A percentile compares a stretch with the other conserved stretches of the same genome.
Conservation (phyloP, 2,113 vertebrate genomes). For the Thamnaconus septentrionalis region DNA sequence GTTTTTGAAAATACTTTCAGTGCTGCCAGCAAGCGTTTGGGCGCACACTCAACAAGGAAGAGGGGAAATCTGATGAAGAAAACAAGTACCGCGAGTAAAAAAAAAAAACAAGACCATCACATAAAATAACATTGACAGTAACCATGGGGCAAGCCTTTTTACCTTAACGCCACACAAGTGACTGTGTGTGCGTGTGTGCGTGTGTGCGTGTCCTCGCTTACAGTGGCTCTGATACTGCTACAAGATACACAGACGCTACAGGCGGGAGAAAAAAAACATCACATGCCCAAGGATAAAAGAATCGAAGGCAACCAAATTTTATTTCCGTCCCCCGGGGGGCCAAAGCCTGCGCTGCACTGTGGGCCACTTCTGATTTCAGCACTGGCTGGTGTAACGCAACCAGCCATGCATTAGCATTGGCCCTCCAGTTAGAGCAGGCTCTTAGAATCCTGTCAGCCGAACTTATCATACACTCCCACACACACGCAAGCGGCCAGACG, state of each 20-base stretch:
- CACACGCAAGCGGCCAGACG: slow-evolving; percentile 24
- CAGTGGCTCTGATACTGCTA: slow-evolving; percentile 37
- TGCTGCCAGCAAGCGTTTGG: no score
- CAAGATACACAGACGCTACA: slow-evolving; percentile 55
- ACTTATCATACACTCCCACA: slow-evolving; percentile 65
- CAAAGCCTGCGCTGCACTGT: slow-evolving; percentile 58
- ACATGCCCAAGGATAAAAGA: slow-evolving; percentile 59
- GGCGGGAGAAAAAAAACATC: slow-evolving; percentile 61
- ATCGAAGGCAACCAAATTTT: slow-evolving; percentile 67
- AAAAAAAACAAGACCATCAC: slow-evolving; percentile 21
- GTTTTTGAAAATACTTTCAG: no score
- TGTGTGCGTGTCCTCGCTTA: slow-evolving; percentile 36
- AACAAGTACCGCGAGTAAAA: not conserved
- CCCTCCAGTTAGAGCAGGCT: slow-evolving; percentile 74
- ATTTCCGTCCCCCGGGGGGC: slow-evolving; percentile 63
- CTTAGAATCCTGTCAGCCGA: slow-evolving; percentile 76
- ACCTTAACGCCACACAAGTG: slow-evolving; percentile 43
- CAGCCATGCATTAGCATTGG: slow-evolving; percentile 81
- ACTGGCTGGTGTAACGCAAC: slow-evolving; percentile 75
- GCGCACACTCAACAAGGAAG: no score
- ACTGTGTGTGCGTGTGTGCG: slow-evolving; percentile 24
- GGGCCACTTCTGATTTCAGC: slow-evolving; percentile 74
- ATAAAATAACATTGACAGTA: slow-evolving; percentile 62
- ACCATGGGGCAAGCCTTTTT: slow-evolving; percentile 65
- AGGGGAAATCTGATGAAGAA: not conserved